Conservation (phyloP, 2,888 invertebrate genomes). For the Lasioglossum marginatum region DNA sequence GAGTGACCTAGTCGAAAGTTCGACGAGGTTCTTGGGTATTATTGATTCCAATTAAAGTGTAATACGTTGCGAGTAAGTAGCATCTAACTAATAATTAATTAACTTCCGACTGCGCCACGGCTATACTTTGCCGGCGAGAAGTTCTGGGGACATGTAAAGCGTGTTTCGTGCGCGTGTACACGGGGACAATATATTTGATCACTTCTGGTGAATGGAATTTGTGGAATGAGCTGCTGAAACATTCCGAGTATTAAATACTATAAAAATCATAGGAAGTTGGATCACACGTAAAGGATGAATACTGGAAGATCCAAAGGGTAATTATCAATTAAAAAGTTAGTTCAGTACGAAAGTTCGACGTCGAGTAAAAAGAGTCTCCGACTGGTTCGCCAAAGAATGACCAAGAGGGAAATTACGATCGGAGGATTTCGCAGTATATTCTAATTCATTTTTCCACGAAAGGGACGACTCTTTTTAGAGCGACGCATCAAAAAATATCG, state of each 20-base stretch:
- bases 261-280: neutral
- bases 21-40: neutral
- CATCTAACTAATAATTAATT: slow-evolving; percentile 9
- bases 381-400: neutral
- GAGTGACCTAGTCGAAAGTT: slow-evolving; percentile 1
- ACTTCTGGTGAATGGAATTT: neutral
- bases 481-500: neutral
- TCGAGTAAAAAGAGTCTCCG: neutral
- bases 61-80: slow-evolving; percentile 1
- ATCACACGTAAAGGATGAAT: neutral
- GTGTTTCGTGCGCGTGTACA: neutral
- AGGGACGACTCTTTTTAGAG: neutral
- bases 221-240: neutral
- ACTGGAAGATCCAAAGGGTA: neutral
- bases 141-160: neutral
- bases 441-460: neutral
- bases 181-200: neutral
- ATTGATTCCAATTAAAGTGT: neutral
- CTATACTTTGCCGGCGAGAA: neutral
- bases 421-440: neutral
- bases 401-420: neutral
- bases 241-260: neutral
- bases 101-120: neutral
- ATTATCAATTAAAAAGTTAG: neutral
- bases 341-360: neutral